Conservation (phyloP, 2,888 invertebrate genomes). For the Hydroisotoma schaefferi region DNA sequence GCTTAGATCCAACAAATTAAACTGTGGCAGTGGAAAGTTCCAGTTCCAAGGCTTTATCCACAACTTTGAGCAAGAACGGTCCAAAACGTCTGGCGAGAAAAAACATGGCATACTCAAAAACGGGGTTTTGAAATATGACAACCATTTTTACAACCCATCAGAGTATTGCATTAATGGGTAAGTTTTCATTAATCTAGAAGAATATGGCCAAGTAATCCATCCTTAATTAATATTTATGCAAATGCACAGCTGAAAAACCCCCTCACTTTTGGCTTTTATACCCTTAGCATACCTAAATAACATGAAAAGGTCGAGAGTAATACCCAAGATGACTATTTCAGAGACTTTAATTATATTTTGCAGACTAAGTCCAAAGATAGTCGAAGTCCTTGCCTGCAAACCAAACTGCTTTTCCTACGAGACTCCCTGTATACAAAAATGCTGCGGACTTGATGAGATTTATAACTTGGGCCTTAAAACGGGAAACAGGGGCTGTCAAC, state of each 20-base stretch:
- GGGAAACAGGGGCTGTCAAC: conserved; percentile 31
- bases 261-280: no score
- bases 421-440: conserved; percentile 36
- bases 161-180: conserved; percentile 38
- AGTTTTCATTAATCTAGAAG: no score
- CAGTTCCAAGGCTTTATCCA: conserved; percentile 36
- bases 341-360: no score
- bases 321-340: no score
- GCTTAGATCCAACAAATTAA: conserved; percentile 18
- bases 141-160: conserved; percentile 31
- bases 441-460: conserved; percentile 31
- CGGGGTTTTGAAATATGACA: conserved; percentile 32
- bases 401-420: conserved; percentile 27
- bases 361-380: conserved; percentile 33
- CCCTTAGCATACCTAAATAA: no score
- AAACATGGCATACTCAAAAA: conserved; percentile 22
- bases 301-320: no score
- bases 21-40: conserved; percentile 26
- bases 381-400: conserved; percentile 36
- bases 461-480: conserved; percentile 30
- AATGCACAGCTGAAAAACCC: no score
- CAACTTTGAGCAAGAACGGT: conserved; percentile 18
- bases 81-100: conserved; percentile 10
- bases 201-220: conserved; percentile 1
- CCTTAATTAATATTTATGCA: no score